Base-by-base conservation (phyloP, 2,113 vertebrate species). In the Pelecanoides urinatrix region DNA sequence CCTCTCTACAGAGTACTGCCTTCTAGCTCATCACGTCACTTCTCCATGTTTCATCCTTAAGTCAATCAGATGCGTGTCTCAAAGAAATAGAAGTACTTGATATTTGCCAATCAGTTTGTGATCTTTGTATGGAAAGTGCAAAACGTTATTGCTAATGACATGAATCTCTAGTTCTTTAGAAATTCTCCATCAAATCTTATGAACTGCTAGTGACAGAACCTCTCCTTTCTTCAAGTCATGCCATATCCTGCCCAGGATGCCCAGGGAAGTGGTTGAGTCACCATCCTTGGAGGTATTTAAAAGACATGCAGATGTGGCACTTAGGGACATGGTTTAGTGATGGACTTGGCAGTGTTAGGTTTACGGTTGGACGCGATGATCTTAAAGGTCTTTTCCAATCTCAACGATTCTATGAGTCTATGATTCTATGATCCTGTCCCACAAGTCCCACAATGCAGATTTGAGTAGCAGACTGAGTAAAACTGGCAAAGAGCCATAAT, bases 31-130 rank as follows among this genome's bases (percentile, higher is more conserved):
- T 53, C 40, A 56, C 1, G 0, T 45, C 70, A 52, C 30, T 55
- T 81, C 38, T 75, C 50, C 26, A 4, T 50, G 16, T 55, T 73
- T 73, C 67, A 61, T 42, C 42, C 40, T 81, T 83, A 49, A 61
- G 45, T 26, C 30, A 7, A 16, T 52, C 36, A 78, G 44, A 75
- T 8, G 9, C 0, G 0, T 45, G 55, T 76, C 26, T 55, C 50
- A 50, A 77, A 85, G 55, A 86, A 91, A 59, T 5, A 81, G n/a
- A 68, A 77, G 7, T 30, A 10, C 40, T 68, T 45, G 40, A 50
- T 49, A 81, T 32, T 59, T 77, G 38, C 17, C 53, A 47, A 66
- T 40, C 25, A 26, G 26, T 45, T 88, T 38, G 16, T 73, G 65
- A 68, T 55, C 29, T 85, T 63, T 2, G 1, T 10, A 78, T 55